phyloP scores from a whole-genome alignment of 2,888 invertebrate genomes.

The Drosophila paracracens region DNA sequence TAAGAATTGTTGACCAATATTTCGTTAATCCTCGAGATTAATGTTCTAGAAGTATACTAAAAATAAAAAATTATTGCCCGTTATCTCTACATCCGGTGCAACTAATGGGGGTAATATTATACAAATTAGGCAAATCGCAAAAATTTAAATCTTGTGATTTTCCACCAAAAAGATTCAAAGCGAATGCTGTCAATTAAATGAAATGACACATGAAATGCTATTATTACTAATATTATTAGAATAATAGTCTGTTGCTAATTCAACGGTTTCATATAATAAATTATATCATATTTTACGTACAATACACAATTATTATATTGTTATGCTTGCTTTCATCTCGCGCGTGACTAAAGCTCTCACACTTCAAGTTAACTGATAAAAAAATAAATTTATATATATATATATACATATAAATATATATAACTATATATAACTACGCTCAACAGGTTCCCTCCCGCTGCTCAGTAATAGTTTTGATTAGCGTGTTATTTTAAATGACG shows the following conservation, averaged over 20 bases:
- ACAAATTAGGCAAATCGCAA: background rate
- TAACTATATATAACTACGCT: constrained; percentile 11
- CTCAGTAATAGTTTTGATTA: constrained; percentile 26
- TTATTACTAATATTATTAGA: constrained; percentile 21
- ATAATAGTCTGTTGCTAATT: constrained; percentile 10
- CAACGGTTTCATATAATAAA: constrained; percentile 6
- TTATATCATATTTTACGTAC: constrained; percentile 7
- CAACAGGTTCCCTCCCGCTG: constrained; percentile 12
- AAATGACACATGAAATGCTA: background rate
- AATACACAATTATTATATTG: constrained; percentile 9
- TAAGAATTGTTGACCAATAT: constrained; percentile 3
- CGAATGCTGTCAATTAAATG: constrained; percentile 16
- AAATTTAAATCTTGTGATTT: background rate
- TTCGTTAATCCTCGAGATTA: background rate
- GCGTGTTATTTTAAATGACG: constrained; percentile 48
- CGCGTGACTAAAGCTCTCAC: constrained; percentile 59
- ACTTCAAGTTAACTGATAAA: constrained; percentile 36
- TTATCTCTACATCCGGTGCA: background rate
- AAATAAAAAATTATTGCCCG: background rate
- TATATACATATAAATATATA: background rate
- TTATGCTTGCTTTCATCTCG: constrained; percentile 57
- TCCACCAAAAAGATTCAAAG: background rate
- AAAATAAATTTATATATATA: background rate
- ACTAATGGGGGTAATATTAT: background rate
- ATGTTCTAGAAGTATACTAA: background rate